phyloP scores from a whole-genome alignment of 2,797 vertebrate species.

The Podarcis siculus region DNA sequence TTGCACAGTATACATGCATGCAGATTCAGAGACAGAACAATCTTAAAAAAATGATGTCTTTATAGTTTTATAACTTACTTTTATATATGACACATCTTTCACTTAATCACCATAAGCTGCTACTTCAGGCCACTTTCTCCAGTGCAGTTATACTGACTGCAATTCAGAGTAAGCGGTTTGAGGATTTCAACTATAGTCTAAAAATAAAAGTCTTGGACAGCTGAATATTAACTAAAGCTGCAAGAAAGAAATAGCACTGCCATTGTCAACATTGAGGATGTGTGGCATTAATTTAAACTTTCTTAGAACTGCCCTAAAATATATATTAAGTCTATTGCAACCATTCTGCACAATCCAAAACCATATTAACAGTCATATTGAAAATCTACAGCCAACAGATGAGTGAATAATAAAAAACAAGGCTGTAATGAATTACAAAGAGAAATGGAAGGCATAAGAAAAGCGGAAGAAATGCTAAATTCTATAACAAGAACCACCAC shows the following conservation, averaged over 20 bases:
- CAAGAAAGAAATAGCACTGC: background rate
- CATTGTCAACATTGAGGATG: slow-evolving; percentile 3
- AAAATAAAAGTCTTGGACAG: slow-evolving; percentile 21
- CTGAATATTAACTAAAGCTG: background rate
- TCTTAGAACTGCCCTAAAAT: background rate
- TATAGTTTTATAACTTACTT: background rate
- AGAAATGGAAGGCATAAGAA: background rate
- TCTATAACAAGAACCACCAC: background rate
- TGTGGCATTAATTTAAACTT: background rate
- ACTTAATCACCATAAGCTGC: background rate
- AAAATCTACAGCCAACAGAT: background rate
- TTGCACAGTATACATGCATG: background rate
- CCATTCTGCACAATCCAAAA: background rate
- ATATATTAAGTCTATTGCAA: background rate
- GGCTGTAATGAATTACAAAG: background rate
- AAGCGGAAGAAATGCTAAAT: background rate
- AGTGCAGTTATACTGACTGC: background rate
- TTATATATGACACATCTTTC: background rate
- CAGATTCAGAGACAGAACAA: background rate
- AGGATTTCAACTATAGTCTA: slow-evolving; percentile 2
- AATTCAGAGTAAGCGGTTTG: slow-evolving; percentile 3
- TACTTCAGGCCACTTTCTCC: background rate
- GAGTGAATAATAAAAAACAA: background rate
- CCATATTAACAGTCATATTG: background rate
- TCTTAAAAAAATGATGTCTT: background rate